phyloP scores from a whole-genome alignment of 2,797 vertebrate genomes.

The Sebastes vulpes region DNA sequence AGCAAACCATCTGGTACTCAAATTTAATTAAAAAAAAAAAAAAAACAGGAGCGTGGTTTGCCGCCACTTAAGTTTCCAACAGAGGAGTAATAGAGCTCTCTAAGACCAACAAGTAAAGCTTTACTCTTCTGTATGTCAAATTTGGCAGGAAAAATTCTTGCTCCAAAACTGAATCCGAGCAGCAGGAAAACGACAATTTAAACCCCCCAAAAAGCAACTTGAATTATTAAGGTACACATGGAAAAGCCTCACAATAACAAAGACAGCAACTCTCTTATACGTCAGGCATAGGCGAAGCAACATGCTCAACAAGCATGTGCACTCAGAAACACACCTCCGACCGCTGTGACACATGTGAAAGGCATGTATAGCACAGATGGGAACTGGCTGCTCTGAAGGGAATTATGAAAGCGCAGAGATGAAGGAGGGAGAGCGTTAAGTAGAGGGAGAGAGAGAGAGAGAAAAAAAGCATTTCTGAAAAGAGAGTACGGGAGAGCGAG shows the following conservation, averaged over 20 bases:
- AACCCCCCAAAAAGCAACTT: background rate
- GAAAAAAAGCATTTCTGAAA: background rate
- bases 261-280: background rate
- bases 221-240: background rate
- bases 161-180: background rate
- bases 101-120: background rate
- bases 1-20: slow-evolving; percentile 25
- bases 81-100: slow-evolving; percentile 3
- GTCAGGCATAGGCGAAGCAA: background rate
- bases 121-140: background rate
- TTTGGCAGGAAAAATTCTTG: background rate
- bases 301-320: background rate
- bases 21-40: background rate
- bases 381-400: slow-evolving; percentile 39
- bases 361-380: slow-evolving; percentile 38
- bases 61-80: slow-evolving; percentile 21
- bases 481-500: background rate
- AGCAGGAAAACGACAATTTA: slow-evolving; percentile 5
- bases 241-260: background rate
- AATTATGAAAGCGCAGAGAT: slow-evolving; percentile 33
- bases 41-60: slow-evolving; percentile 9
- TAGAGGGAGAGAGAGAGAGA: background rate
- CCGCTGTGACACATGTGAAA: slow-evolving; percentile 34
- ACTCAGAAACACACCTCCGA: slow-evolving; percentile 31
- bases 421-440: background rate